Evolutionary conservation across 1,140 invertebrate genomes (phyloP).

Genomic region (Drosophila novamexicana): DNA sequence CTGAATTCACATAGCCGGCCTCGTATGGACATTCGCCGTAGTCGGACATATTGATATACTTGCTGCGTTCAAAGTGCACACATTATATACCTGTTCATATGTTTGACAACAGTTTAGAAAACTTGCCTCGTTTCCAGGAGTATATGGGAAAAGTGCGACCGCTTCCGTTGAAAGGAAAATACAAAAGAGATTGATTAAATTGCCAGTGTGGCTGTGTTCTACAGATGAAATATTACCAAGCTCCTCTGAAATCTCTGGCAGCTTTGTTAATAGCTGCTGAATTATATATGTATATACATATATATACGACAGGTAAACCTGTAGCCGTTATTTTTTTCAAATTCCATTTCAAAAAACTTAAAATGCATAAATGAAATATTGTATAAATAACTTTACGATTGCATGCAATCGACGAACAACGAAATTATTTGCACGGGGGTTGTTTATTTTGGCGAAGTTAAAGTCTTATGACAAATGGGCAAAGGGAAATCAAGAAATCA

Average conservation of each 20-base stretch:
- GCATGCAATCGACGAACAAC: no score
- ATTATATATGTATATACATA: neutral
- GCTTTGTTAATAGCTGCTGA: neutral
- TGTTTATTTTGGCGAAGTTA: no score
- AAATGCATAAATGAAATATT: neutral
- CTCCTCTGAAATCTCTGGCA: neutral
- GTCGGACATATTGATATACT: conserved; percentile 16
- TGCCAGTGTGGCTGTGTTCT: conserved; percentile 2
- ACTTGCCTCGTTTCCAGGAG: neutral
- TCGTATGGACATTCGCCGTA: conserved; percentile 11
- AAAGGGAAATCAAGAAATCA: no score
- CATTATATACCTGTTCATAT: neutral
- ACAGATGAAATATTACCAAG: neutral
- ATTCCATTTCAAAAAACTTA: no score
- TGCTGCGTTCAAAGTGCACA: neutral
- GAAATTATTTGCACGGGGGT: no score
- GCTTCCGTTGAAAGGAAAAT: conserved; percentile 3
- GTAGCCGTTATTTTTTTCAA: neutral
- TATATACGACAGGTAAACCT: conserved; percentile 1
- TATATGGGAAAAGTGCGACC: neutral
- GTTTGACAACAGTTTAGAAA: neutral
- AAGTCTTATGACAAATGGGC: no score
- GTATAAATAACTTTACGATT: no score
- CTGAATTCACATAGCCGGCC: conserved; percentile 24
- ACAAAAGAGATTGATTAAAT: neutral